Percentiles rank a stretch among this genome's conserved stretches.
phyloP scores from a whole-genome alignment of 2,113 vertebrate species.

The Dasyprocta punctata region DNA sequence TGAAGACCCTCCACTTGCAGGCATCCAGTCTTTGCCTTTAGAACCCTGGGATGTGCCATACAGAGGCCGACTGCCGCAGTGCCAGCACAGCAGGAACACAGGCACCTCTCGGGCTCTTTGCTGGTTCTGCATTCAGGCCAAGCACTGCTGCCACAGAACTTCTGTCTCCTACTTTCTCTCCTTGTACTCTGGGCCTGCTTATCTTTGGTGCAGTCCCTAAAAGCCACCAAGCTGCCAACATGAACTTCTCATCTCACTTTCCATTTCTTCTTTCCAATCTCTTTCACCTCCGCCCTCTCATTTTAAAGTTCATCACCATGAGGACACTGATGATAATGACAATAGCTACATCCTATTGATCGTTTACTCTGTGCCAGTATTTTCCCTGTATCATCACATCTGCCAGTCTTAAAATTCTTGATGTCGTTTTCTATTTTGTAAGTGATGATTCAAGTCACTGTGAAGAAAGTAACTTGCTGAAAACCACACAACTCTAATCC shows the following conservation, averaged over 20 bases:
- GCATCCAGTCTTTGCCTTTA: neutral
- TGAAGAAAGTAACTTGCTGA: neutral
- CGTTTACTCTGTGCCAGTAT: neutral
- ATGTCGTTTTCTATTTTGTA: neutral
- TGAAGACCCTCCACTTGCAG: neutral
- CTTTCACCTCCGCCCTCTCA: neutral
- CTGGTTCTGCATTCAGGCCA: neutral
- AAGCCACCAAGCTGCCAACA: neutral
- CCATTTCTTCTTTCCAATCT: neutral
- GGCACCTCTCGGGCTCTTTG: neutral
- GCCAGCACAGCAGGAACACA: neutral
- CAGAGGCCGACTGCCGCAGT: neutral
- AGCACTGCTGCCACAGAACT: neutral
- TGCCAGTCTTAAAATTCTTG: neutral
- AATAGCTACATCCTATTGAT: neutral
- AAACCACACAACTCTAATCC: neutral
- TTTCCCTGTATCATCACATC: neutral
- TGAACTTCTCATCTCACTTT: neutral
- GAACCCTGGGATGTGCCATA: neutral
- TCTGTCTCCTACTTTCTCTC: neutral
- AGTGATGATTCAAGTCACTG: neutral
- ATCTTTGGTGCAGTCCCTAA: neutral
- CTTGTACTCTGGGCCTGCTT: rapidly evolving
- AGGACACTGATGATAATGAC: neutral
- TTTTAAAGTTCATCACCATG: neutral